Evolutionary conservation across 2,888 invertebrate genomes (phyloP), one percentile per base, ranked within the genome.

Genomic region (Watsonalla binaria): DNA sequence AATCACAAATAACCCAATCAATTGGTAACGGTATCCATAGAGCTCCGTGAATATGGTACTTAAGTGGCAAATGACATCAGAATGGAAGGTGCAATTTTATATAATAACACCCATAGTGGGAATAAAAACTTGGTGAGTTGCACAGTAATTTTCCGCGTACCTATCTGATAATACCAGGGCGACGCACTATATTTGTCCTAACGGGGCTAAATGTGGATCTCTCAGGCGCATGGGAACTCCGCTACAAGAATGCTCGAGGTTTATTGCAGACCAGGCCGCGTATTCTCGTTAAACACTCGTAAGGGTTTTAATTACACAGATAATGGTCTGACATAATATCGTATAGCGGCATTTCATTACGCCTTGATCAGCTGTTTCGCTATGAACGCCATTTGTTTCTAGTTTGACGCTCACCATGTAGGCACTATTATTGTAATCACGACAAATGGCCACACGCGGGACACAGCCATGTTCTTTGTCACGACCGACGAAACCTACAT

Each of bases 61-160:
- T 39, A 51, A 50, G 49, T 58, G 53, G 55, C 46, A 56, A 58
- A 63, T 69, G 68, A 69, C 66, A 65, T 66, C 67, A 69, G 58
- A 55, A 47, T 56, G 51, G 59, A 65, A 63, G 63, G 62, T 60
- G 60, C 63, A 65, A 66, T 70, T 66, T 66, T 55, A 66, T 58
- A 65, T 62, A 66, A 66, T 57, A 58, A 61, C 61, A 52, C 51
- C 58, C 59, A 51, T 57, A 60, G 57, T 64, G 76, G 81, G 84
- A 82, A 74, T 81, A 82, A 82, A 82, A 79, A 74, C 63, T 62
- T 61, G 60, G 59, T 65, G 58, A 68, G 65, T 42, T 66, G 62
- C 66, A 72, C 79, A 76, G 84, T 80, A 84, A 84, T 85, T 85
- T 84, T 82, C 85, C 78, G 66, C 74, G 78, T 79, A 82, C 73